Evolutionary conservation across 2,113 vertebrate genomes (phyloP).

Genomic region (Stigmatopora nigra): DNA sequence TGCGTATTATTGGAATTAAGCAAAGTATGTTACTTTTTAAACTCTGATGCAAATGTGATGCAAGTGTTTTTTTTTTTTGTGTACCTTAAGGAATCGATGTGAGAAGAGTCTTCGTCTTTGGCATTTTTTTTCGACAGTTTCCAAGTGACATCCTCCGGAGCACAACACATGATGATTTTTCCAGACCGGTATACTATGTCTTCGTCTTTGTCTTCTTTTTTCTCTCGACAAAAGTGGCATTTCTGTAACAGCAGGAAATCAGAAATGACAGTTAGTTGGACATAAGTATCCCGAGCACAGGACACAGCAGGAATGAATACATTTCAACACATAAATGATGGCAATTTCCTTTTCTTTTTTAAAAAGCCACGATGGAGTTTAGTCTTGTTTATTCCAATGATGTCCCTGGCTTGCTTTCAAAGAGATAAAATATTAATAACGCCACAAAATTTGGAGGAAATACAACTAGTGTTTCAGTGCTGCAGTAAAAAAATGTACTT

Average conservation of each 20-base stretch:
- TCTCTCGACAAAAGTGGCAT: neutral
- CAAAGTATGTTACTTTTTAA: neutral
- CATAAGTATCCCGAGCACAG: neutral
- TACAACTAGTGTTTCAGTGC: too few relatives aligned
- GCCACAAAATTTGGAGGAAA: too few relatives aligned
- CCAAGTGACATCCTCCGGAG: neutral
- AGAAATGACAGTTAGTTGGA: neutral
- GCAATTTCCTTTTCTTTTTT: neutral
- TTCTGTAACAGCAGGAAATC: neutral
- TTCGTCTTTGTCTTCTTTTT: neutral
- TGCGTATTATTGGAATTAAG: neutral
- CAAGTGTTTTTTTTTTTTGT: neutral
- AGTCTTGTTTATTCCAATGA: neutral
- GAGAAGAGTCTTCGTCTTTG: too few relatives aligned
- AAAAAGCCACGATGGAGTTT: too few relatives aligned
- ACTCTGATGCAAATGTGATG: neutral
- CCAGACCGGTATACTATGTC: too few relatives aligned
- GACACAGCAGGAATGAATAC: neutral
- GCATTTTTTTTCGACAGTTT: conserved; percentile 4
- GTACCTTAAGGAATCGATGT: neutral
- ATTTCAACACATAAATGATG: neutral
- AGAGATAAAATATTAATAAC: too few relatives aligned
- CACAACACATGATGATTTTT: too few relatives aligned
- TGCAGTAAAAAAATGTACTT: too few relatives aligned
- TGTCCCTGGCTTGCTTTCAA: too few relatives aligned